Evolutionary conservation across 35 echinoderm and acorn worm species (phyloP), one percentile per base, ranked within the genome.

Genomic region (Holothuria glaberrima): DNA sequence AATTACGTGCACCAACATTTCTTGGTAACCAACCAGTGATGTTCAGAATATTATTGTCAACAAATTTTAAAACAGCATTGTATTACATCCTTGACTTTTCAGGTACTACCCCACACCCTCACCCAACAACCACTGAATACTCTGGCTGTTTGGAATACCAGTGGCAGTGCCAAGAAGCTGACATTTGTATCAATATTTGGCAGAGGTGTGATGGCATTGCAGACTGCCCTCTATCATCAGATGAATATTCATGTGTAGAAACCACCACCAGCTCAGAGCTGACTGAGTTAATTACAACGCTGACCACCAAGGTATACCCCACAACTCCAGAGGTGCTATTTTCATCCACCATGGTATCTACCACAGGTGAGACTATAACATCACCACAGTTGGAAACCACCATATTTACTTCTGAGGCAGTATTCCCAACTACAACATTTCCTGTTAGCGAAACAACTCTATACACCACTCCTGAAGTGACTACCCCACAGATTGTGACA

Each of bases 21-120:
- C 36, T 41, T 4, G 7, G 36, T 41, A 2, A 41, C 7, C 36
- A 2, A 41, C 7, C 36, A 41, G 2, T 41, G 7, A 41, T 41
- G 36, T 41, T 41, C 36, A 41, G 36, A 41, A 41, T 7, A 41
- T 7, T 7, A 41, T 41, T 41, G 36, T 54, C 50, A 54, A 54
- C 0, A 9, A 54, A 54, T 54, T 54, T 54, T 14, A 9, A 54
- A 14, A 14, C 13, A 54, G 12, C 16, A 17, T 12, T 17, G 16
- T 54, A 5, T 54, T 88, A 10, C 32, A 38, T 69, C 20, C 34
- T 30, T 61, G 18, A 30, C 35, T 24, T 83, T 52, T 16, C 64
- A 94, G 93, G 93, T 17, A 94, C 93, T 21, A 94, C 93, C 48
- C 93, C 93, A 59, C 92, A 93, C 26, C 92, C 92, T 29, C 92